Evolutionary conservation across 1,140 invertebrate species (phyloP).

Genomic region (Hyles vespertilio): DNA sequence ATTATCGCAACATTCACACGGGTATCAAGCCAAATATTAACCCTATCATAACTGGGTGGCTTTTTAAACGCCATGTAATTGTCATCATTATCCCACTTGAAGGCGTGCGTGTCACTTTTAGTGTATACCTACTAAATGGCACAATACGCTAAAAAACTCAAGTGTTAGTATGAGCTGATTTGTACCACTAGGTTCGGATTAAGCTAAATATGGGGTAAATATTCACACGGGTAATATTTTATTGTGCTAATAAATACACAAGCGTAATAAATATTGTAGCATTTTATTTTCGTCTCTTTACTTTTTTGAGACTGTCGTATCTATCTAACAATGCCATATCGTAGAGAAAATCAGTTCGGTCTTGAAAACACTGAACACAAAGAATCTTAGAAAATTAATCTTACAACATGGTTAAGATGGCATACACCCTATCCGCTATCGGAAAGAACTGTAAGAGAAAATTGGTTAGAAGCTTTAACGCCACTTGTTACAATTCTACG

Average conservation of each 20-base stretch:
- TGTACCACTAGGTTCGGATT: background rate
- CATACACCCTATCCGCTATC: too few species aligned
- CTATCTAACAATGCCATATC: too few species aligned
- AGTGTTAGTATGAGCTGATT: conserved; percentile 20
- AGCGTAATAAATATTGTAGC: background rate
- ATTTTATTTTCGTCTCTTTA: too few species aligned
- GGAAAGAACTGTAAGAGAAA: too few species aligned
- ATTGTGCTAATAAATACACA: background rate
- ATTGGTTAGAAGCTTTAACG: too few species aligned
- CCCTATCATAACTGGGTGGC: conserved; percentile 26
- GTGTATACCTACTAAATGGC: conserved; percentile 12
- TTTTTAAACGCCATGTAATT: conserved; percentile 39
- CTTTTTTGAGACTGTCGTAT: too few species aligned
- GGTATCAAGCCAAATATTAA: conserved; percentile 14
- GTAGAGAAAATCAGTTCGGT: too few species aligned
- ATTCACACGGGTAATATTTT: conserved; percentile 8
- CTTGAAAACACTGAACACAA: too few species aligned
- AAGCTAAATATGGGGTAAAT: conserved; percentile 4
- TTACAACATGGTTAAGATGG: too few species aligned
- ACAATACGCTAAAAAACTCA: conserved; percentile 2
- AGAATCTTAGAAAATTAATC: too few species aligned
- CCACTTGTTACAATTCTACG: too few species aligned
- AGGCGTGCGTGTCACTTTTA: conserved; percentile 31
- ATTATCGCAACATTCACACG: conserved; percentile 21
- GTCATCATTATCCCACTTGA: conserved; percentile 46